Evolutionary conservation across 1,140 invertebrate genomes (phyloP).

Genomic region (Delia radicum): DNA sequence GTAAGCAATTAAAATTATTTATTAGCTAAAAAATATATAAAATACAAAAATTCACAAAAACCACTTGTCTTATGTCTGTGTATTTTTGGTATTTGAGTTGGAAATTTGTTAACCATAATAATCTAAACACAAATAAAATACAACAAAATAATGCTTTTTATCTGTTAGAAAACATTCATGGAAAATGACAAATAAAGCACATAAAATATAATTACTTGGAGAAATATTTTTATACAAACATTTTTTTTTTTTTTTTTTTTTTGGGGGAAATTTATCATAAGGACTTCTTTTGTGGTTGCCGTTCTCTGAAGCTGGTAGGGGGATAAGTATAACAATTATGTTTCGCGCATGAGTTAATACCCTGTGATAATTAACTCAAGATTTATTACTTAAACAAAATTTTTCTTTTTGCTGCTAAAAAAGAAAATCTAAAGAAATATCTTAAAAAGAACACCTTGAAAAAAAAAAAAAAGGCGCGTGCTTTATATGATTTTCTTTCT

Average conservation of each 20-base stretch:
- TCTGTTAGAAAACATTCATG: constrained; percentile 52
- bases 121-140: not conserved
- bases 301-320: not conserved
- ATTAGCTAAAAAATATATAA: not conserved
- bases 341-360: constrained; percentile 49
- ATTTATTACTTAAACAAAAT: constrained; percentile 52
- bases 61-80: not conserved
- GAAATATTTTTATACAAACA: constrained; percentile 35
- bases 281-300: not conserved
- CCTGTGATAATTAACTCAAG: constrained; percentile 53
- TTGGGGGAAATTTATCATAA: not conserved
- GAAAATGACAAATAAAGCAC: constrained; percentile 48
- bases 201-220: constrained; percentile 55
- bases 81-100: not conserved
- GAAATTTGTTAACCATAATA: not conserved
- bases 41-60: not conserved
- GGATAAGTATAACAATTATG: constrained; percentile 22
- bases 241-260: not conserved
- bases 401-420: constrained; percentile 34
- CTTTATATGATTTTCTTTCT: not conserved
- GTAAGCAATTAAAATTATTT: not conserved
- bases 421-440: too few relatives aligned
- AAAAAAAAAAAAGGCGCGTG: constrained; percentile 7
- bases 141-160: constrained; percentile 35
- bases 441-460: not conserved